phyloP scores from a whole-genome alignment of 2,888 invertebrate species.

The Eupithecia exiguata region DNA sequence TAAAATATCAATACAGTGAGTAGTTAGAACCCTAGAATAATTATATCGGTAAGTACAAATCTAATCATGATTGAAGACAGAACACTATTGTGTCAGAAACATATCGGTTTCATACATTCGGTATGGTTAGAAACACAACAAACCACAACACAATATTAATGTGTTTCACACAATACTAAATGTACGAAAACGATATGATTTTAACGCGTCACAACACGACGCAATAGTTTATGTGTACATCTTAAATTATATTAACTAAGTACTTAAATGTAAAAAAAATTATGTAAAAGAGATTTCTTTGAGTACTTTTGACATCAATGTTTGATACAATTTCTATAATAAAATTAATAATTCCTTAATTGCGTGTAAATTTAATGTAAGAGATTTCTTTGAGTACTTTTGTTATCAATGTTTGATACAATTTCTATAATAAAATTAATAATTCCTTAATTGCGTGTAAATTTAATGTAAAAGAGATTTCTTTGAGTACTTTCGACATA shows the following conservation, averaged over 20 bases:
- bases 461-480: not conserved
- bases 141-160: not conserved
- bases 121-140: not conserved
- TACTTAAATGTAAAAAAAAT: not conserved
- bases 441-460: not conserved
- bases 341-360: not conserved
- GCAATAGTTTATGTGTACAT: not conserved
- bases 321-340: not conserved
- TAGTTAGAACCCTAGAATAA: not conserved
- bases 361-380: not conserved
- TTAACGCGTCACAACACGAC: not conserved
- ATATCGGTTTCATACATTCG: not conserved
- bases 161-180: not conserved
- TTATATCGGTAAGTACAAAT: not conserved
- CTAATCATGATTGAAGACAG: not conserved
- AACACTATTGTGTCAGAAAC: not conserved
- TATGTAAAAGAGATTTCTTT: not conserved
- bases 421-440: not conserved
- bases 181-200: not conserved
- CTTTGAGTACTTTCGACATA: conserved; percentile 17
- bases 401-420: not conserved
- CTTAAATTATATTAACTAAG: not conserved
- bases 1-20: not conserved
- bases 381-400: conserved; percentile 19
- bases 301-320: conserved; percentile 14